These are phyloP conservation scores for Halyomorpha halys DNA, from an alignment of 1,140 invertebrate genomes.

Conservation along the genomic window DNA sequence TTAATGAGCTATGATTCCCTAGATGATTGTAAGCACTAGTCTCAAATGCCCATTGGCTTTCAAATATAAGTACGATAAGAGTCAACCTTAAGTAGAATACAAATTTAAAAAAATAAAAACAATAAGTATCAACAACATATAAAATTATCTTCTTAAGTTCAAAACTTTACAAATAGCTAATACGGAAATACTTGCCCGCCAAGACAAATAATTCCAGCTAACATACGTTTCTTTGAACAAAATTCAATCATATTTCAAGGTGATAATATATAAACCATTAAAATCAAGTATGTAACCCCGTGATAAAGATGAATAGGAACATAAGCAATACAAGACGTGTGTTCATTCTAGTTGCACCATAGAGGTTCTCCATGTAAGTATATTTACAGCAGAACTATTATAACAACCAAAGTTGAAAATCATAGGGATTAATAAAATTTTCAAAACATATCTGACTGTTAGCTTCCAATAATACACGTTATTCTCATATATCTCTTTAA, in stretches of 20 bases:
- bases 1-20: constrained; percentile 46
- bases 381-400: too few species aligned
- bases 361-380: too few species aligned
- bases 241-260: constrained; percentile 30
- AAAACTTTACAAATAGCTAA: background rate
- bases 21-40: constrained; percentile 39
- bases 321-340: too few species aligned
- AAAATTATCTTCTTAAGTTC: background rate
- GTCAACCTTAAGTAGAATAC: constrained; percentile 52
- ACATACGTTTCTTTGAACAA: constrained; percentile 32
- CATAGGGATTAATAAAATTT: too few species aligned
- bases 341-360: too few species aligned
- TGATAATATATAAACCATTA: background rate
- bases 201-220: constrained; percentile 31
- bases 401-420: too few species aligned
- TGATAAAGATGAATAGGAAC: too few species aligned
- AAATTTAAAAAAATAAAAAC: constrained; percentile 13
- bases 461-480: too few species aligned
- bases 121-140: constrained; percentile 7
- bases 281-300: too few species aligned
- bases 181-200: constrained; percentile 31
- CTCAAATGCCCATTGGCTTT: constrained; percentile 57
- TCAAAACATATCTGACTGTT: too few species aligned
- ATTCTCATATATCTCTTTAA: too few species aligned
- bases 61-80: constrained; percentile 62